Percentiles rank a stretch among this genome's conserved stretches.
Evolutionary conservation across 2,113 vertebrate species (phyloP).

Genomic region (Thalassarche chlororhynchos): DNA sequence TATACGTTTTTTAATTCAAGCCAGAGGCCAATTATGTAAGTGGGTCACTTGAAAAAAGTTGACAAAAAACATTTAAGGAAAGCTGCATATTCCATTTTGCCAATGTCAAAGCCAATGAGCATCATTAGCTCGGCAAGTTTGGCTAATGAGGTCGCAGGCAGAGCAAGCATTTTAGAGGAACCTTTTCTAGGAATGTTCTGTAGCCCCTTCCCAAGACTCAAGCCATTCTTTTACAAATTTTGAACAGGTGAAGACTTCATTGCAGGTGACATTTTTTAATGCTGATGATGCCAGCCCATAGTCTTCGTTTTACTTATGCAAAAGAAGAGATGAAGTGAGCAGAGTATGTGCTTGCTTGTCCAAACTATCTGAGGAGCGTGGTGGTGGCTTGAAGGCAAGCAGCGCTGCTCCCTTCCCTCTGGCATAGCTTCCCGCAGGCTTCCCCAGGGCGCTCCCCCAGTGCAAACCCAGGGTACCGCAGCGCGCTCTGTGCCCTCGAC

Average conservation of each 20-base stretch:
- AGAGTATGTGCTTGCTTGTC: background rate
- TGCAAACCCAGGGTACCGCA: background rate
- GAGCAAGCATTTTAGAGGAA: background rate
- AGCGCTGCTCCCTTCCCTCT: background rate
- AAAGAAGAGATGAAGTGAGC: background rate
- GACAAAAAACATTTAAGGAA: slow-evolving; percentile 54
- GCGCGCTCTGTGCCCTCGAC: background rate
- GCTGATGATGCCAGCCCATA: background rate
- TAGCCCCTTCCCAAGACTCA: background rate
- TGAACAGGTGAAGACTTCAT: background rate
- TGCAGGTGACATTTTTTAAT: background rate
- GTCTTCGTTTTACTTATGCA: background rate
- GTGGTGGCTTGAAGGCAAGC: background rate
- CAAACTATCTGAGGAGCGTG: background rate
- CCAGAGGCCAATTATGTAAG: slow-evolving; percentile 58
- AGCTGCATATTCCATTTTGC: slow-evolving; percentile 48
- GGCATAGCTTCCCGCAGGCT: background rate
- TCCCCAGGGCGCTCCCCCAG: background rate
- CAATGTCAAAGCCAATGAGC: slow-evolving; percentile 61
- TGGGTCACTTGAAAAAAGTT: slow-evolving; percentile 58
- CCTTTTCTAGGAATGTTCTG: background rate
- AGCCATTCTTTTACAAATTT: background rate
- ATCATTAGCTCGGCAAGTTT: background rate
- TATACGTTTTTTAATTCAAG: slow-evolving; percentile 26
- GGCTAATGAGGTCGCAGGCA: slow-evolving; percentile 30